Base-by-base conservation (phyloP, 1,140 invertebrate genomes). In the Armadillidium nasatum region DNA sequence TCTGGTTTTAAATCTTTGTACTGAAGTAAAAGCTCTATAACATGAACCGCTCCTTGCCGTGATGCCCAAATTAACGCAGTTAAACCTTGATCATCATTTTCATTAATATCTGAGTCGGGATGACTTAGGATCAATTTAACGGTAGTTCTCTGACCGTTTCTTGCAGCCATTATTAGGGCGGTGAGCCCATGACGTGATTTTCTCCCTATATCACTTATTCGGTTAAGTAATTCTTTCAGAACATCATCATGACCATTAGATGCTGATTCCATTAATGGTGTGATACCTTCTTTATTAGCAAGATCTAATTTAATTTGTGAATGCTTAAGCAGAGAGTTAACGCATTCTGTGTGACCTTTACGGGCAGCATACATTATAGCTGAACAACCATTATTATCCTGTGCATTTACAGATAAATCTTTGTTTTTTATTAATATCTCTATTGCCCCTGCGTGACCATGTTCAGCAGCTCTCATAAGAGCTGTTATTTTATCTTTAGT, bases 401-500 rank as follows among this genome's bases (percentile, higher is more conserved):
- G 80, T 66, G 76, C 19, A 66, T 81, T 81, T 13, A 81, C 67
- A 22, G 78, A 75, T 4, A 73, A 77, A 23, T 81, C 80, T 11
- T 70, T 70, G 54, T 76, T 78, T 44, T 81, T 81, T n/a, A 71
- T 75, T 19, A 81, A 69, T 76, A 79, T 79, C n/a, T 79, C 78
- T 15, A 81, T 77, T 10, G 78, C 69, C 7, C 69, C 73, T 10
- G 80, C 75, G 44, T 81, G 77, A 19, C 80, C 80, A 66, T 77
- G 75, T 54, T 78, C 73, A 44, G 80, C 75, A n/a, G 80, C 77
- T 13, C 80, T 77, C 80, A 81, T 81, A 10, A 81, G 76, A 33
- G 80, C 77, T n/a, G 75, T 77, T 22, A 81, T 76, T 33, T 75
- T 71, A 71, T 81, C 80, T 45, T 81, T 81, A 10, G 80, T 81